Base-by-base conservation (phyloP, 2,113 vertebrate species). In the Lophius piscatorius region DNA sequence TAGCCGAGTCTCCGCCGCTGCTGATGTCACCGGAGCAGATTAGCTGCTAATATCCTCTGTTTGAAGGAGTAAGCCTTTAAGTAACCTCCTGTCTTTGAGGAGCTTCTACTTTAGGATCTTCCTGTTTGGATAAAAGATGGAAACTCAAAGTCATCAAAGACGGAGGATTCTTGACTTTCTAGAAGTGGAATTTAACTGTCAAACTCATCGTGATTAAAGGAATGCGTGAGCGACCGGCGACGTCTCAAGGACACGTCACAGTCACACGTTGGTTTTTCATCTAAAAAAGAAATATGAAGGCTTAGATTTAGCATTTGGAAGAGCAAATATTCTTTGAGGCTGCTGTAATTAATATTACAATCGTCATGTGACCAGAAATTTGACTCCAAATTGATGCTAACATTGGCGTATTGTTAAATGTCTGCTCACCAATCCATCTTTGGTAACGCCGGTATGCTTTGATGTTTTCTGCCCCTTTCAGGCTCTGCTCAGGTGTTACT, bases 1-100 rank as follows among this genome's bases (percentile, higher is more conserved):
- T 64, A 77, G 46, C 70, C 18, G 34, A 52, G 49, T 73, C 63
- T 55, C 59, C 6, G 31, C 58, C 41, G 29, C 44, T 23, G 66
- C 71, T 80, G 70, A 73, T 61, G 81, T 80, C 64, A 80, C 70
- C 46, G 41, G 51, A 70, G 33, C 31, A 62, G 74, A 76, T 83
- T 80, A 76, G 36, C 4, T 24, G 45, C 22, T 62, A 52, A 48
- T 71, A 74, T 73, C 33, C 42, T 70, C 34, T 68, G 57, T 62
- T 75, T 67, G 79, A 75, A 63, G 66, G 20, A 61, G 28, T 52
- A 68, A 80, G 20, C 41, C 48, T 39, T 22, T 28, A 39, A 35
- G 21, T 49, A 36, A 63, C 29, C 29, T 33, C 29, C 18, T 14
- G 58, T 70, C 63, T 52, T 73, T 47, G 20, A 56, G 10, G 13